Percentiles rank a stretch among this genome's conserved stretches.
phyloP scores from a whole-genome alignment of 2,888 invertebrate genomes.

The Cheilosia scutellata region DNA sequence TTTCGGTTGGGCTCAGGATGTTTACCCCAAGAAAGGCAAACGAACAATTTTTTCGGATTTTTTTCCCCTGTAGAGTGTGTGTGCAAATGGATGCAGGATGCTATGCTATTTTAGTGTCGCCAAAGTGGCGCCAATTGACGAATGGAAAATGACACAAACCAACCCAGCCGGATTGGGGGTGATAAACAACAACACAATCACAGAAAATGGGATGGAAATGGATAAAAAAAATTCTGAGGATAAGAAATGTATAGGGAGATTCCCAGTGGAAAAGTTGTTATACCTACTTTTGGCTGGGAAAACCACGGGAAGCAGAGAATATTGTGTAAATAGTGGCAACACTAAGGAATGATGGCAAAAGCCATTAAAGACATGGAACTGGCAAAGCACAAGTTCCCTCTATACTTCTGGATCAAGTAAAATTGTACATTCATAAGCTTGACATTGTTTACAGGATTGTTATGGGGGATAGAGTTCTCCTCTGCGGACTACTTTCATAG shows the following conservation, averaged over 20 bases:
- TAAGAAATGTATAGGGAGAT: constrained; percentile 41
- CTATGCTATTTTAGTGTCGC: too few species aligned
- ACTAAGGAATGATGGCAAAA: constrained; percentile 54
- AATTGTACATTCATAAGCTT: constrained; percentile 67
- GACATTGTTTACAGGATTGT: constrained; percentile 69
- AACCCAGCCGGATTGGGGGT: constrained; percentile 58
- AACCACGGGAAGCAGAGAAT: constrained; percentile 42
- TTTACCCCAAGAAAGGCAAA: constrained; percentile 62
- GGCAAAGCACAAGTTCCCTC: not conserved
- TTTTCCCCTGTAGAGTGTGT: constrained; percentile 5
- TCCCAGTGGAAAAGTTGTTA: constrained; percentile 16
- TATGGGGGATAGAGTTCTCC: constrained; percentile 18
- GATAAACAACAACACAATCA: constrained; percentile 49
- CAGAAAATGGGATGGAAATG: constrained; percentile 17
- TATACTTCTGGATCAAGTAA: constrained; percentile 46
- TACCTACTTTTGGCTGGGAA: constrained; percentile 53
- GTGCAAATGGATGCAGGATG: constrained; percentile 61
- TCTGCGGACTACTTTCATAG: constrained; percentile 45
- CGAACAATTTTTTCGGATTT: constrained; percentile 37
- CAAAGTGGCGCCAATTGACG: constrained; percentile 74
- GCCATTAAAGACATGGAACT: constrained; percentile 56
- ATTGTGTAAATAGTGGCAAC: constrained; percentile 62
- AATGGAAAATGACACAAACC: constrained; percentile 71
- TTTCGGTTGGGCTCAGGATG: constrained; percentile 67
- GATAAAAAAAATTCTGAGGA: constrained; percentile 20